Evolutionary conservation across 1,140 invertebrate species (phyloP), one percentile per base, ranked within the genome.

Genomic region (Anoplophora glabripennis): DNA sequence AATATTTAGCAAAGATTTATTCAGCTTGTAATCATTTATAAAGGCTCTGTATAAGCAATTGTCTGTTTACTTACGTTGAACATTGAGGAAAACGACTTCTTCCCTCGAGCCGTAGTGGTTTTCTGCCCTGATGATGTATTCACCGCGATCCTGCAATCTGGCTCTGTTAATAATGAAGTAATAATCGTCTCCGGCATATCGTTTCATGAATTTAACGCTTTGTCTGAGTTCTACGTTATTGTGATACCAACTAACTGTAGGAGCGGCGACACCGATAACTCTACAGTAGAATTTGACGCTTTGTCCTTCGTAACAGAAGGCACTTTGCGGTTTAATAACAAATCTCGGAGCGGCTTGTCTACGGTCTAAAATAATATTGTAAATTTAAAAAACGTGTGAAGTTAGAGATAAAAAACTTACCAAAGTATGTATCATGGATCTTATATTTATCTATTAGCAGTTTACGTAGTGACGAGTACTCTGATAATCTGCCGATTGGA

Each of bases 121-220:
- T 76, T 98, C 94, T 3, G 97, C 97, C 40, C 92, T 81, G 66
- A 99, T 97, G 53, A 96, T 89, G 74, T 99, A 99, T 75, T 98
- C 96, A 69, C 97, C 97, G 72, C 94, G 86, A 75, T 99, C 96
- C 63, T 94, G 91, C 54, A 95, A 76, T 76, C 95, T 98, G 7
- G 91, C 89, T 66, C 97, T 85, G 76, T 98, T 99, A 60, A 99
- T 98, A 42, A 97, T 89, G 73, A 99, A 96, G 69, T 95, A 95
- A 74, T 96, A 99, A 74, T 99, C 94, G 64, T 97, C 94, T 36
- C 92, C 93, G 33, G 86, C 81, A 73, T 99, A 99, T 64, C 96
- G 86, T 80, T 99, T 99, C 96, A 99, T 99, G 77, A 95, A 97
- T 78, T 99, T 99, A 18, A 98, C 94, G 65, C 94, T 97, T 78